Base-by-base conservation (phyloP, 2,797 vertebrate genomes). In the Echeneis naucrates region DNA sequence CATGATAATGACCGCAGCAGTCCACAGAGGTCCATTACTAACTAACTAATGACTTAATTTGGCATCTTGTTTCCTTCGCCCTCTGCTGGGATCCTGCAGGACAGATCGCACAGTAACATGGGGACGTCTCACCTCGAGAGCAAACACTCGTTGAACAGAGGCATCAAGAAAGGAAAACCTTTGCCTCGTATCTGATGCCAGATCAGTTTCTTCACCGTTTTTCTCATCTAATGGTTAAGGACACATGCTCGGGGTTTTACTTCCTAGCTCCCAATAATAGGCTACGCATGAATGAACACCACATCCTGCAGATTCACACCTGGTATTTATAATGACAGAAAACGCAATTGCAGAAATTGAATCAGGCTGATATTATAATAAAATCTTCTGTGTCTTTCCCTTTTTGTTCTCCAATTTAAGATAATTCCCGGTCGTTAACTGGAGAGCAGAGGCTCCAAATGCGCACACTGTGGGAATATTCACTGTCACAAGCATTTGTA, bases 1-100 rank as follows among this genome's bases (percentile, higher is more conserved):
- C 11, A 55, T 50, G 24, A 48, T 59, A 53, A 62, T 40, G 55
- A 63, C 27, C 30, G 14, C 13, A 0, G 37, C 1, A 17, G 3
- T n/a, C 53, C 21, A 27, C 13, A 24, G 5, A 53, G 23, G 55
- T 38, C 32, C 37, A 13, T 56, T 30, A 75, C 1, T n/a, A 23
- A 62, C 17, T 8, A 38, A 42, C 7, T 56, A 52, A 79, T 64
- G n/a, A 45, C 6, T 61, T 60, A 2, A 68, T 57, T 24, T 54
- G 21, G 16, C 33, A 44, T 55, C n/a, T 60, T 61, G 54, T 40
- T 51, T 68, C 44, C 0, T 32, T 54, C 7, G 16, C 38, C 24
- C 11, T 73, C 68, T 1, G 2, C 32, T 26, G 52, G 59, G 75
- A 73, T 59, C 27, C 37, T 47, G 57, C 11, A 33, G 44, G 40